Evolutionary conservation across 2,113 vertebrate species (phyloP).

Genomic region (Eurystomus gularis): DNA sequence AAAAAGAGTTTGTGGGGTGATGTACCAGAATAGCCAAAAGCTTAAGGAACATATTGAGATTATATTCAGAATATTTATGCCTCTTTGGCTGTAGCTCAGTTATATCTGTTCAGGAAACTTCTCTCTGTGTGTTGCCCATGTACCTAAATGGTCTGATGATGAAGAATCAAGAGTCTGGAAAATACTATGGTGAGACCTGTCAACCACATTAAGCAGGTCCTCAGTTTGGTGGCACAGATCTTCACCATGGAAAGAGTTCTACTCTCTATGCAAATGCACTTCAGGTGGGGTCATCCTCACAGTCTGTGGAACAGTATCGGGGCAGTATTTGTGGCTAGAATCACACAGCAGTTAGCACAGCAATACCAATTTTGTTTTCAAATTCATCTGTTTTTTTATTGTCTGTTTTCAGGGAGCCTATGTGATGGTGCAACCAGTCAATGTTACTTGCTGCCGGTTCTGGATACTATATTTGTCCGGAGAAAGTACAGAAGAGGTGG

Average conservation of each 20-base stretch:
- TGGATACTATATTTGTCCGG: slow-evolving; percentile 88
- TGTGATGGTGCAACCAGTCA: slow-evolving; percentile 70
- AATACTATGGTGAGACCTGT: not conserved
- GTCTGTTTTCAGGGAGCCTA: slow-evolving; percentile 78
- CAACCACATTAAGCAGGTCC: not conserved
- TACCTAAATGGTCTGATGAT: not conserved
- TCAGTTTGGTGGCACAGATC: not conserved
- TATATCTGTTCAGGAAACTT: not conserved
- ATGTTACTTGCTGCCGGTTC: slow-evolving; percentile 84
- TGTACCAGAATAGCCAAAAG: not conserved
- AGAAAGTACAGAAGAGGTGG: slow-evolving; percentile 78
- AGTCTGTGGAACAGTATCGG: not conserved
- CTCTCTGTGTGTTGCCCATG: not conserved
- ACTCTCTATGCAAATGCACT: not conserved
- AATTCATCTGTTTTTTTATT: not conserved
- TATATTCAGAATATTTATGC: not conserved
- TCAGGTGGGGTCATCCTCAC: not conserved
- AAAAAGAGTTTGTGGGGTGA: not conserved
- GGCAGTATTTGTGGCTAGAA: not conserved
- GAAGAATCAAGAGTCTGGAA: not conserved
- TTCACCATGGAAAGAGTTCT: not conserved
- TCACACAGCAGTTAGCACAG: not conserved
- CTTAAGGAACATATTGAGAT: not conserved
- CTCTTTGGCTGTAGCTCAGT: not conserved
- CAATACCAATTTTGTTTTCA: not conserved